Conservation (phyloP, 2,113 vertebrate genomes). For the Euleptes europaea region DNA sequence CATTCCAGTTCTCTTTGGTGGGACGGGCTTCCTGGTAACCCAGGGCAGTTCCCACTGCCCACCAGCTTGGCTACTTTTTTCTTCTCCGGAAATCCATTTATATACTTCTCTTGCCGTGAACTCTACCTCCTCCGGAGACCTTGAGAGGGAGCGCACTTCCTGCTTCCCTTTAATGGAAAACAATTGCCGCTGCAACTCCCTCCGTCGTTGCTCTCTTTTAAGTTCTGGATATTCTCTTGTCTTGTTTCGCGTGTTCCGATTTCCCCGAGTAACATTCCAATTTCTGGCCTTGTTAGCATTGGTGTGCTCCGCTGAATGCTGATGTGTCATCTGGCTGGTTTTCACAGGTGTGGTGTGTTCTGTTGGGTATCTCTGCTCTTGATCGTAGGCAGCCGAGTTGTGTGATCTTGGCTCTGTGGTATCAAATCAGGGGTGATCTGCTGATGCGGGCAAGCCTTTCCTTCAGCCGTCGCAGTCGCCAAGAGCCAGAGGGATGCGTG, state of each 20-base stretch:
- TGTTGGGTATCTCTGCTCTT: too few species aligned
- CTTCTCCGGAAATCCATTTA: constrained; percentile 31
- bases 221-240: not conserved
- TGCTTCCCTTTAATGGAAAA: constrained; percentile 28
- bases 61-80: not conserved
- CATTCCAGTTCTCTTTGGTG: not conserved
- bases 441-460: not conserved
- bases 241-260: not conserved
- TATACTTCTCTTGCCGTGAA: not conserved
- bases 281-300: not conserved
- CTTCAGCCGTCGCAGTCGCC: too few species aligned
- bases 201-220: not conserved
- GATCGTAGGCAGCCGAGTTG: not conserved
- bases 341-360: not conserved
- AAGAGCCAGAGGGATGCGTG: not conserved
- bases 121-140: not conserved
- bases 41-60: not conserved
- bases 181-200: not conserved
- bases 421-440: too few species aligned
- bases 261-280: not conserved
- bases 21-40: not conserved
- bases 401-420: not conserved
- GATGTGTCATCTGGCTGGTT: not conserved
- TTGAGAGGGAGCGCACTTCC: not conserved
- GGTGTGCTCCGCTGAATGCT: not conserved